Percentiles rank a stretch among this genome's conserved stretches.
Evolutionary conservation across 2,113 vertebrate genomes (phyloP).

Genomic region (Cebidichthys violaceus): DNA sequence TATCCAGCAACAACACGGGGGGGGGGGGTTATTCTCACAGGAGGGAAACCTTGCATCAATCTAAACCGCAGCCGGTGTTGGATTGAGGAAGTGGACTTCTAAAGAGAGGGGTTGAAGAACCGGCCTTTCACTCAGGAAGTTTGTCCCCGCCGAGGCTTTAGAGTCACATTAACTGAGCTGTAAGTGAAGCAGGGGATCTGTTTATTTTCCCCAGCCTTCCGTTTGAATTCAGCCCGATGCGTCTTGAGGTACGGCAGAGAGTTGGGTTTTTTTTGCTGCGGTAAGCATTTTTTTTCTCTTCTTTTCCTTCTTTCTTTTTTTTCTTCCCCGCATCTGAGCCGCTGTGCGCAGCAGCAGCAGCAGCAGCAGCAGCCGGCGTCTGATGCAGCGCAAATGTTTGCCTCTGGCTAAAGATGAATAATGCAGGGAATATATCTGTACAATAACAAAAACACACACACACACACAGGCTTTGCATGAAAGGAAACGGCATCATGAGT

Average conservation of each 20-base stretch:
- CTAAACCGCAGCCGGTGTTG: conserved; percentile 32
- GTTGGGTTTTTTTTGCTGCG: conserved; percentile 36
- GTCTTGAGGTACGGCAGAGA: conserved; percentile 29
- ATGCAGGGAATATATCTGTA: conserved; percentile 72
- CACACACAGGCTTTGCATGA: conserved; percentile 66
- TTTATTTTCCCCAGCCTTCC: conserved; percentile 26
- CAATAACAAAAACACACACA: conserved; percentile 63
- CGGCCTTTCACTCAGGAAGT: conserved; percentile 37
- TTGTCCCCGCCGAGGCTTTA: conserved; percentile 23
- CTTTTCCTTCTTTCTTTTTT: conserved; percentile 24
- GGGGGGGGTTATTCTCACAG: conserved; percentile 19
- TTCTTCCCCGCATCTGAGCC: conserved; percentile 26
- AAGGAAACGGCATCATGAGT: conserved; percentile 54
- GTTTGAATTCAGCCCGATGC: conserved; percentile 34
- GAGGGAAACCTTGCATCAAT: conserved; percentile 50
- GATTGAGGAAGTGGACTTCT: conserved; percentile 30
- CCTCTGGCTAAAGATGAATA: conserved; percentile 73
- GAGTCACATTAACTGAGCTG: conserved; percentile 34
- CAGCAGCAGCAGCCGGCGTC: conserved; percentile 50
- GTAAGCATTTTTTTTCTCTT: conserved; percentile 62
- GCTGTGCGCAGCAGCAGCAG: no score
- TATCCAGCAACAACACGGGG: conserved; percentile 38
- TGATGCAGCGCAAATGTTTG: conserved; percentile 65
- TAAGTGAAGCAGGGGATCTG: conserved; percentile 50
- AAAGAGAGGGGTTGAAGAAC: conserved; percentile 34